Conservation (phyloP, 2,888 invertebrate genomes). For the Trichopoda pennipes region DNA sequence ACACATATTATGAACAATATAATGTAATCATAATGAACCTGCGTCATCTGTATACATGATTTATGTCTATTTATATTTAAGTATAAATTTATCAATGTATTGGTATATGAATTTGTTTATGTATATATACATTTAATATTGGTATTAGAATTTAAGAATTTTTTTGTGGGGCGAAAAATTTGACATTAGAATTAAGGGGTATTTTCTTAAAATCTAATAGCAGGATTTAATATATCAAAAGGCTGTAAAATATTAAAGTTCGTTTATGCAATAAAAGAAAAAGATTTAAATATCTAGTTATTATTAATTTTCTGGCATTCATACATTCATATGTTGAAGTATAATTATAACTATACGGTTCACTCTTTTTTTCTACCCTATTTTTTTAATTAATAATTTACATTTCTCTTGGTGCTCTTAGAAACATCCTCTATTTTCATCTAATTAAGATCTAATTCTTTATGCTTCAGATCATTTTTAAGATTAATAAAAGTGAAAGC, state of each 20-base stretch:
- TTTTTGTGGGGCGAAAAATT: neutral
- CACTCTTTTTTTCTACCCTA: too few relatives aligned
- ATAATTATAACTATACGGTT: too few relatives aligned
- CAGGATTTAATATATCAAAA: neutral
- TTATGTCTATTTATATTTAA: slow-evolving; percentile 51
- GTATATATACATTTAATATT: slow-evolving; percentile 7
- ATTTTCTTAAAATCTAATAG: neutral
- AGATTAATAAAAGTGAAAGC: slow-evolving; percentile 19
- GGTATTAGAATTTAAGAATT: slow-evolving; percentile 8
- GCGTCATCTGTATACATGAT: slow-evolving; percentile 70
- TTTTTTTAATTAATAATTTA: too few relatives aligned
- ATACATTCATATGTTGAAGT: too few relatives aligned
- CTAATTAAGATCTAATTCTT: slow-evolving; percentile 42
- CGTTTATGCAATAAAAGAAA: too few relatives aligned
- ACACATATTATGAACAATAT: slow-evolving; percentile 26
- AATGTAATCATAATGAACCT: slow-evolving; percentile 59
- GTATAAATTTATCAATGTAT: too few relatives aligned
- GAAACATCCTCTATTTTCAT: neutral
- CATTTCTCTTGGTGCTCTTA: too few relatives aligned
- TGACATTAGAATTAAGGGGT: neutral
- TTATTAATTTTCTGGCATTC: too few relatives aligned
- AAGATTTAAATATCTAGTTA: too few relatives aligned
- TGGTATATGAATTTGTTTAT: too few relatives aligned
- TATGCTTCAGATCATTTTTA: slow-evolving; percentile 20
- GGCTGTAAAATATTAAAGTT: neutral